Conservation (phyloP, 2,797 vertebrate genomes). For the Cyprinella venusta region DNA sequence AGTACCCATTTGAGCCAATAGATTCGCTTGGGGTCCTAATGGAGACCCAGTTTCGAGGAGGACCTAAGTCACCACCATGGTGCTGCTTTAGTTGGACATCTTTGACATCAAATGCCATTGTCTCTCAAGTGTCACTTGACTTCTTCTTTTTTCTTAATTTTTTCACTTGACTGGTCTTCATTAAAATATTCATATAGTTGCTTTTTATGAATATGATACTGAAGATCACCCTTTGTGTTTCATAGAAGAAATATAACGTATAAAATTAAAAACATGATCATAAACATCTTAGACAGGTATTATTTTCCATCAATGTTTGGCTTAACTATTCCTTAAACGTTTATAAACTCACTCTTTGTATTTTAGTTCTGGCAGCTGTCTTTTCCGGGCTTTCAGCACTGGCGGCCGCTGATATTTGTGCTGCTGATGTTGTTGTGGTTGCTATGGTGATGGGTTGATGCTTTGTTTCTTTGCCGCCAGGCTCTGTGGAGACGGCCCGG, state of each 20-base stretch:
- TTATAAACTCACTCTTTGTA: background rate
- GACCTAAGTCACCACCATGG: too few relatives aligned
- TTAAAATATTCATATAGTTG: background rate
- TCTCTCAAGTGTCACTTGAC: background rate
- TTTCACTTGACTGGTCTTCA: too few relatives aligned
- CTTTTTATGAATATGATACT: background rate
- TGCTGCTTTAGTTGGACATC: background rate
- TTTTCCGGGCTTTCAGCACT: background rate
- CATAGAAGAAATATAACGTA: background rate
- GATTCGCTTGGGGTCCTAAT: too few relatives aligned
- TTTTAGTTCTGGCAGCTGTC: background rate
- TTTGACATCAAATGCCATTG: background rate
- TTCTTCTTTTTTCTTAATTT: too few relatives aligned
- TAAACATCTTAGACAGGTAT: too few relatives aligned
- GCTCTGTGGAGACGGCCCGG: conserved; percentile 77
- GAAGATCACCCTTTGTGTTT: background rate
- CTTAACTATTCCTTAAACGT: background rate
- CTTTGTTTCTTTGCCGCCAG: conserved; percentile 58
- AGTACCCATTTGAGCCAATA: too few relatives aligned
- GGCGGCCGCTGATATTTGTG: background rate
- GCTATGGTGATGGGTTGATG: conserved; percentile 25
- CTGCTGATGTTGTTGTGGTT: conserved; percentile 35
- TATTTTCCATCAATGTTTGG: background rate
- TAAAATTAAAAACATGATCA: background rate
- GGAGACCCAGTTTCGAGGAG: too few relatives aligned